A percentile compares a stretch with the other conserved stretches of the same genome.
Evolutionary conservation across 2,888 invertebrate genomes (phyloP).

Genomic region (Timandra comae): DNA sequence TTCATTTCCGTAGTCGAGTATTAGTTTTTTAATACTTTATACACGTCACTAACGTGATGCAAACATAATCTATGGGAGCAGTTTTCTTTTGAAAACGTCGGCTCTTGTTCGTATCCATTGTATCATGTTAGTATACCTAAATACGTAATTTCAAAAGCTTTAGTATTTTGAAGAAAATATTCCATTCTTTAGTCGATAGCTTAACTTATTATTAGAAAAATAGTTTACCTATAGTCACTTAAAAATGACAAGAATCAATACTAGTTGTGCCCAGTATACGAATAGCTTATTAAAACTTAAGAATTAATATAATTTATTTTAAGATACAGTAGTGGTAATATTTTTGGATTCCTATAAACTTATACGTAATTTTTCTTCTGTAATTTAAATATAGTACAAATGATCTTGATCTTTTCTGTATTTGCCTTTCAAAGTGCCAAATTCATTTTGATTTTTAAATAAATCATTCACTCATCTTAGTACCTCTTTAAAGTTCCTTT

Average conservation of each 20-base stretch:
- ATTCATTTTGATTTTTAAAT: conserved; percentile 45
- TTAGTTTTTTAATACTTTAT: conserved; percentile 1
- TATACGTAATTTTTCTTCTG: conserved; percentile 69
- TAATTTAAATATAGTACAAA: conserved; percentile 32
- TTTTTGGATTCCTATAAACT: conserved; percentile 77
- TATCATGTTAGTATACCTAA: conserved; percentile 49
- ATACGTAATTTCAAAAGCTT: conserved; percentile 74
- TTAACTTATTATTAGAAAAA: conserved; percentile 73
- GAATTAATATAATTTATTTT: conserved; percentile 72
- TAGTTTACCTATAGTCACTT: conserved; percentile 74
- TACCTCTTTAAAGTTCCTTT: conserved; percentile 55
- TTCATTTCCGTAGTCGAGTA: background rate
- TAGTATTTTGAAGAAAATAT: conserved; percentile 63
- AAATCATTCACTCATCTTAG: conserved; percentile 40
- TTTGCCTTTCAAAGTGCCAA: conserved; percentile 65
- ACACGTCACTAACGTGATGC: conserved; percentile 1
- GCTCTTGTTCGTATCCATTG: conserved; percentile 19
- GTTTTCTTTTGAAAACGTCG: background rate
- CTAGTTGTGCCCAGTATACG: conserved; percentile 78
- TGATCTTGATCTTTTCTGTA: conserved; percentile 52
- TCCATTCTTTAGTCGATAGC: conserved; percentile 74
- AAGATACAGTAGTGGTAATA: conserved; percentile 74
- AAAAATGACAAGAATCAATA: conserved; percentile 74
- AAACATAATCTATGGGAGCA: background rate
- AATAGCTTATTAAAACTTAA: conserved; percentile 68